These are phyloP conservation scores for Archaeoteleia sp. DNA, from an alignment of 2,888 invertebrate species.

Conservation along the genomic window DNA sequence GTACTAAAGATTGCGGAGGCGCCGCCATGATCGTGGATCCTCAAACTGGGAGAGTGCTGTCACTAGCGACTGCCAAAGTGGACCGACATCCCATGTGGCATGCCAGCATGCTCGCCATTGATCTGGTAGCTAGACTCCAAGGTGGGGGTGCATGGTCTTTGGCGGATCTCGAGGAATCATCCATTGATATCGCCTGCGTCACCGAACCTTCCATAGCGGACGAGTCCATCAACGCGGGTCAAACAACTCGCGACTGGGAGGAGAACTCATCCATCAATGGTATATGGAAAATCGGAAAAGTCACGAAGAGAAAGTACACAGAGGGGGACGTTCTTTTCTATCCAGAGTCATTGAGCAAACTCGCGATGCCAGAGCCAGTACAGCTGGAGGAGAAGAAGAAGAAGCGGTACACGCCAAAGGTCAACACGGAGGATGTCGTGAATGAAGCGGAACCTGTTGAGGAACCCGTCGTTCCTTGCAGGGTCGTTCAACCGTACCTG, in stretches of 20 bases:
- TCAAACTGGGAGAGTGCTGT: conserved; percentile 78
- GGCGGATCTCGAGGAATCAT: conserved; percentile 18
- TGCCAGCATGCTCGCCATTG: conserved; percentile 89
- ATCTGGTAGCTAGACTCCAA: conserved; percentile 89
- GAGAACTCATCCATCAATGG: conserved; percentile 38
- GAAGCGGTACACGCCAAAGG: conserved; percentile 41
- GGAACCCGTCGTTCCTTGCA: conserved; percentile 59
- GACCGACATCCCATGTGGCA: conserved; percentile 85
- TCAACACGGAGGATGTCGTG: conserved; percentile 19
- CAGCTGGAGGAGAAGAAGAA: conserved; percentile 23
- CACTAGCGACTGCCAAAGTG: conserved; percentile 79
- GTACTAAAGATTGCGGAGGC: conserved; percentile 66
- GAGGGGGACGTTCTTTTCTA: conserved; percentile 61
- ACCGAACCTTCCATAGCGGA: not conserved
- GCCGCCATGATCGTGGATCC: conserved; percentile 87
- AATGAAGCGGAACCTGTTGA: conserved; percentile 14
- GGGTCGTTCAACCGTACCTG: conserved; percentile 82
- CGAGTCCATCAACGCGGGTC: conserved; percentile 31
- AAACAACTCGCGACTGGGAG: conserved; percentile 21
- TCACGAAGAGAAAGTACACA: conserved; percentile 57
- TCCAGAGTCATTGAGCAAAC: conserved; percentile 55
- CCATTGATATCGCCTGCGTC: conserved; percentile 9
- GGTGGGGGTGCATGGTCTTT: conserved; percentile 84
- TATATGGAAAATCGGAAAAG: conserved; percentile 34
- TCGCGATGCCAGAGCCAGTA: conserved; percentile 53